phyloP scores from a whole-genome alignment of 2,797 vertebrate genomes.

The Holocentrus rufus region DNA sequence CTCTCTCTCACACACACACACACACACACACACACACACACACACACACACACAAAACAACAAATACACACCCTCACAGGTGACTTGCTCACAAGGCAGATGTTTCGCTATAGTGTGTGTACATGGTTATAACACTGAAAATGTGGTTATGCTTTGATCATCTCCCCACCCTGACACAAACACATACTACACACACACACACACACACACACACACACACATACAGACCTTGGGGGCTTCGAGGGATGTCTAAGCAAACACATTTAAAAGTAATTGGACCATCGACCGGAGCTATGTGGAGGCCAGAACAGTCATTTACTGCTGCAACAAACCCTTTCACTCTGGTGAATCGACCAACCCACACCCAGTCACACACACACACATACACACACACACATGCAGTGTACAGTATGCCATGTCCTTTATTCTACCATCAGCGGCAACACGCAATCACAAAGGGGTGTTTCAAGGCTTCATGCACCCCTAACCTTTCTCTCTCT shows the following conservation, averaged over 20 bases:
- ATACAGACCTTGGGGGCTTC: neutral
- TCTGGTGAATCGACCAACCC: slow-evolving; percentile 14
- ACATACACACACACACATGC: slow-evolving; percentile 24
- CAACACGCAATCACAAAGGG: slow-evolving; percentile 13
- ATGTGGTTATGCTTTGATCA: neutral
- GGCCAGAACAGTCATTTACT: slow-evolving; percentile 54
- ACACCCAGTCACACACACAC: slow-evolving; percentile 14
- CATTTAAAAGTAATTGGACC: slow-evolving; percentile 64
- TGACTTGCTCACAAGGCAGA: slow-evolving; percentile 32
- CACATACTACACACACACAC: slow-evolving; percentile 6
- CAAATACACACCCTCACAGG: neutral
- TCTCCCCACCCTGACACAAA: slow-evolving; percentile 7
- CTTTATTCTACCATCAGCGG: slow-evolving; percentile 20
- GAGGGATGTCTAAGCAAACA: slow-evolving; percentile 39
- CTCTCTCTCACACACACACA: too few relatives aligned
- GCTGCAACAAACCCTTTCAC: slow-evolving; percentile 50
- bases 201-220: slow-evolving; percentile 9
- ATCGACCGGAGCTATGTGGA: slow-evolving; percentile 44
- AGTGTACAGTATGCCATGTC: slow-evolving; percentile 7
- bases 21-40: slow-evolving; percentile 2
- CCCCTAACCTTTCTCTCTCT: slow-evolving; percentile 20
- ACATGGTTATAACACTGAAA: neutral
- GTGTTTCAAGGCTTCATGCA: slow-evolving; percentile 23
- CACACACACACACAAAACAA: neutral
- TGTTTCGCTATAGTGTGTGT: slow-evolving; percentile 2